Evolutionary conservation across 2,113 vertebrate species (phyloP).

Genomic region (Aramus guarauna): DNA sequence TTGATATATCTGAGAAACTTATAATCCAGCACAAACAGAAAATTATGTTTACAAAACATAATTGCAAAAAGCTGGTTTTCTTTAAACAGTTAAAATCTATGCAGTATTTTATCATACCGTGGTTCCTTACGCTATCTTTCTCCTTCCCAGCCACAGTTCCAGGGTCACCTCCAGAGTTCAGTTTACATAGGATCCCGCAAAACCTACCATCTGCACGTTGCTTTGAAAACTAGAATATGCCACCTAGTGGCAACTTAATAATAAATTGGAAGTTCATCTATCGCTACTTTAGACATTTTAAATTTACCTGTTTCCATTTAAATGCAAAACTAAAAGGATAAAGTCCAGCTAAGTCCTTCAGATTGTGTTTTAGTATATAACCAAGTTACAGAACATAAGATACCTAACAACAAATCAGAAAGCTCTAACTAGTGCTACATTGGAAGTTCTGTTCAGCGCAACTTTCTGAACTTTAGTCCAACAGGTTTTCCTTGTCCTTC

Average conservation of each 20-base stretch:
- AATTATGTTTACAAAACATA: accelerated
- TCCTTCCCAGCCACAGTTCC: not conserved
- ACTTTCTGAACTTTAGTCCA: not conserved
- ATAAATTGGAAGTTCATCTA: not conserved
- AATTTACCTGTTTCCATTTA: not conserved
- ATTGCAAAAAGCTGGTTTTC: not conserved
- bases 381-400: not conserved
- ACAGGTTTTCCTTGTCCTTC: not conserved
- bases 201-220: accelerated
- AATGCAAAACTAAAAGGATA: not conserved
- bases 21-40: not conserved
- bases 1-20: not conserved
- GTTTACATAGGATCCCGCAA: not conserved
- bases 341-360: not conserved
- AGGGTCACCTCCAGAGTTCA: not conserved
- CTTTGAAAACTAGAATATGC: not conserved
- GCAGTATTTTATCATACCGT: not conserved
- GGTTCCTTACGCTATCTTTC: not conserved
- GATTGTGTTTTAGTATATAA: not conserved
- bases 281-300: too few species aligned
- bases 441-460: not conserved
- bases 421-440: not conserved
- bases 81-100: not conserved
- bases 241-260: not conserved
- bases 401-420: not conserved